A percentile compares a stretch with the other conserved stretches of the same genome.
Evolutionary conservation across 1,140 invertebrate genomes (phyloP).

Genomic region (Euura saliciscinereae): DNA sequence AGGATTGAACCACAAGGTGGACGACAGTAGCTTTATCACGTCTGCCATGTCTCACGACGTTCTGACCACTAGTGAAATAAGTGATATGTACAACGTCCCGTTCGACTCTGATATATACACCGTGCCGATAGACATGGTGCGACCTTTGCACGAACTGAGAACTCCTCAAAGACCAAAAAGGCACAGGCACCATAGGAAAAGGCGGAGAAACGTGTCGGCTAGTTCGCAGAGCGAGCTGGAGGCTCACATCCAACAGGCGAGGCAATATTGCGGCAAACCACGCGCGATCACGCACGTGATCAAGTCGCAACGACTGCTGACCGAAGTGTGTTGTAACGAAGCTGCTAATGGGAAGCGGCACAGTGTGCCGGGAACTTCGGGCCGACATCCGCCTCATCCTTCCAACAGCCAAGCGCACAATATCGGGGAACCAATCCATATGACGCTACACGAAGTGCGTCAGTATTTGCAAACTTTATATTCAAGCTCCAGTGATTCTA

Average conservation of each 20-base stretch:
- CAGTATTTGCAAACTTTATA: slow-evolving; percentile 81
- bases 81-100: slow-evolving; percentile 84
- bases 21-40: slow-evolving; percentile 85
- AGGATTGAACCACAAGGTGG: slow-evolving; percentile 70
- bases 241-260: slow-evolving; percentile 51
- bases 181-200: slow-evolving; percentile 65
- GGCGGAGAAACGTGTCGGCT: slow-evolving; percentile 64
- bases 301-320: slow-evolving; percentile 54
- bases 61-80: slow-evolving; percentile 72
- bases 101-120: slow-evolving; percentile 87
- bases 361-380: slow-evolving; percentile 63
- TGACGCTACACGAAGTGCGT: slow-evolving; percentile 85
- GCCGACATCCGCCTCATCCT: slow-evolving; percentile 33
- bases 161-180: slow-evolving; percentile 63
- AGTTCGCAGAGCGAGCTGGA: slow-evolving; percentile 59
- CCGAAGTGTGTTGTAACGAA: slow-evolving; percentile 63
- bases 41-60: slow-evolving; percentile 85
- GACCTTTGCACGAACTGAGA: slow-evolving; percentile 58
- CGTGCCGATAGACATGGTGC: slow-evolving; percentile 79
- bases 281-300: slow-evolving; percentile 53
- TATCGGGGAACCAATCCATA: slow-evolving; percentile 76
- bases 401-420: slow-evolving; percentile 48
- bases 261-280: slow-evolving; percentile 56
- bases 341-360: slow-evolving; percentile 62
- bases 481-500: slow-evolving; percentile 69